Percentiles rank a stretch among this genome's conserved stretches.
These are phyloP conservation scores for Epicauta chinensis DNA, from an alignment of 1,140 invertebrate genomes.

Conservation along the genomic window DNA sequence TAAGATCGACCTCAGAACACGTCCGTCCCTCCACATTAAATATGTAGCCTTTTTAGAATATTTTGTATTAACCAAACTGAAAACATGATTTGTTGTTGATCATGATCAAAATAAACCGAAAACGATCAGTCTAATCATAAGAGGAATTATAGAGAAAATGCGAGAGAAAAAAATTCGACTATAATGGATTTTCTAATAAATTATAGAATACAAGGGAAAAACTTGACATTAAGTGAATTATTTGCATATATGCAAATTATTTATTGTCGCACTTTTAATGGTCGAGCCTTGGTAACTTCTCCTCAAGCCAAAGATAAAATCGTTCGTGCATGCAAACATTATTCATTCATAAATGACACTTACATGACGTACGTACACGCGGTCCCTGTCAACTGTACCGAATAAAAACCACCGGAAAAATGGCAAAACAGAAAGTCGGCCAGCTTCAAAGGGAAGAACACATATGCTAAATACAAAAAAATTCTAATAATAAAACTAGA, in stretches of 20 bases:
- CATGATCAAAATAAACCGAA: background rate
- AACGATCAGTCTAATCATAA: no score
- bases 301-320: conserved; percentile 12
- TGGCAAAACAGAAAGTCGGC: no score
- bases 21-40: background rate
- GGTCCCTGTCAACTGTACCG: background rate
- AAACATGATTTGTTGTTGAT: no score
- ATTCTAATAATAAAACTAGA: background rate
- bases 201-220: background rate
- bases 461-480: background rate
- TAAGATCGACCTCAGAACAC: background rate
- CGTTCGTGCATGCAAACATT: conserved; percentile 25
- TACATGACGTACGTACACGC: conserved; percentile 17
- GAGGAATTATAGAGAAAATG: no score
- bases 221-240: conserved; percentile 20
- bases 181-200: no score
- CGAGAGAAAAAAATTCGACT: no score
- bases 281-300: background rate
- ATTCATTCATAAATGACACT: conserved; percentile 27
- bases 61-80: conserved; percentile 26
- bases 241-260: conserved; percentile 23
- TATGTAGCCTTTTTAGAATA: conserved; percentile 8
- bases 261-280: background rate
- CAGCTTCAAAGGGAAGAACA: no score
- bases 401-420: background rate